phyloP scores from a whole-genome alignment of 2,888 invertebrate genomes.

The Hoplodrina blanda region DNA sequence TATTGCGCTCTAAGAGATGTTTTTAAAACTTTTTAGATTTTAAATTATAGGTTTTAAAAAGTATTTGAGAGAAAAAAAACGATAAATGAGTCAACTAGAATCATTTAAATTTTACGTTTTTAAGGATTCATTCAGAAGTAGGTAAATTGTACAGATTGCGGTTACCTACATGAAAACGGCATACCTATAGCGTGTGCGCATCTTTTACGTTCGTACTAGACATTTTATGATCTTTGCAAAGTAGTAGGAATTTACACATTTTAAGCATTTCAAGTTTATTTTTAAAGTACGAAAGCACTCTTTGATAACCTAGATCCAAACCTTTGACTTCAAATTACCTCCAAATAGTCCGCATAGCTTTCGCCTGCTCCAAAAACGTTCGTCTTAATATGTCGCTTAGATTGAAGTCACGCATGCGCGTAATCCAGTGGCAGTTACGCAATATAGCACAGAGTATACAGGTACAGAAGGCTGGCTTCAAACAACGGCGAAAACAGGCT shows the following conservation, averaged over 20 bases:
- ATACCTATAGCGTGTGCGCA: too few relatives aligned
- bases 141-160: too few relatives aligned
- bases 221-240: neutral
- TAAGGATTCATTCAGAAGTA: too few relatives aligned
- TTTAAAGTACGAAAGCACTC: neutral
- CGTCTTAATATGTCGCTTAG: conserved; percentile 58
- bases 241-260: too few relatives aligned
- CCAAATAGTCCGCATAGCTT: conserved; percentile 45
- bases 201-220: too few relatives aligned
- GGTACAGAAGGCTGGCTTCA: neutral
- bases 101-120: too few relatives aligned
- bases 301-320: neutral
- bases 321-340: conserved; percentile 15
- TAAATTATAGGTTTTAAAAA: neutral
- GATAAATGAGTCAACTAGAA: too few relatives aligned
- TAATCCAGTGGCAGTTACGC: conserved; percentile 76
- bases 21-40: neutral
- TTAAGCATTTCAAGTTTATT: neutral
- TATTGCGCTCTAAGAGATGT: conserved; percentile 12
- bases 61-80: neutral
- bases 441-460: conserved; percentile 37
- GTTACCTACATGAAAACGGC: too few relatives aligned
- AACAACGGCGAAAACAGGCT: neutral
- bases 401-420: conserved; percentile 70
- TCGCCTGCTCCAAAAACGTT: conserved; percentile 50